Evolutionary conservation across 2,113 vertebrate genomes (phyloP).

Genomic region (Macrotus californicus): DNA sequence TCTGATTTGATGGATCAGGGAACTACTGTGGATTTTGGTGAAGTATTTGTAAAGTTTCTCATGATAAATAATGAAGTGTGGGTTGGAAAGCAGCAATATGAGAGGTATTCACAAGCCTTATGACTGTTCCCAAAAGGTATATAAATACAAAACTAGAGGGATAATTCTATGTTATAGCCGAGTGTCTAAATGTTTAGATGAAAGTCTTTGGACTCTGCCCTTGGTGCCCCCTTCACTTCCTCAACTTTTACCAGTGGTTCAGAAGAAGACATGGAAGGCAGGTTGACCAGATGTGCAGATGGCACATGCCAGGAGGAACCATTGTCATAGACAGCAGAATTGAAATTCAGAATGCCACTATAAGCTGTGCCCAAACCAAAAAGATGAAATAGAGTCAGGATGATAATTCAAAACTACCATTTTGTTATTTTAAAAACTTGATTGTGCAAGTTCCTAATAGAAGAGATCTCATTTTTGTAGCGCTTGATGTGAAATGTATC

Average conservation of each 20-base stretch:
- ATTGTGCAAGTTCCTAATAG: background rate
- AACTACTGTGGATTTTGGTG: background rate
- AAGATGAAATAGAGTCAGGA: background rate
- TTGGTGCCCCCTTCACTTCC: background rate
- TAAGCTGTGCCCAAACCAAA: background rate
- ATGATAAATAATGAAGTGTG: background rate
- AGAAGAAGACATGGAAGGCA: background rate
- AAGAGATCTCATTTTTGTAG: background rate
- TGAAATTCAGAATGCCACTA: background rate
- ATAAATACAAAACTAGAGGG: background rate
- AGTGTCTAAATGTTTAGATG: background rate
- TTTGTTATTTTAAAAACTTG: background rate
- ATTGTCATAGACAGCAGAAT: background rate
- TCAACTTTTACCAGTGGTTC: background rate
- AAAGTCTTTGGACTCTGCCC: background rate
- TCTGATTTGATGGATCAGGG: background rate
- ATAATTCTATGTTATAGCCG: background rate
- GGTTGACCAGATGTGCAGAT: background rate
- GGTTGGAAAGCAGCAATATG: background rate
- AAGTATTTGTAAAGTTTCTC: background rate
- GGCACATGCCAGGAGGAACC: background rate
- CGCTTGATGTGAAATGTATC: background rate
- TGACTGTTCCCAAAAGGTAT: background rate
- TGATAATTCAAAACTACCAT: background rate
- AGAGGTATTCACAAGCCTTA: background rate